A percentile compares a stretch with the other conserved stretches of the same genome.
phyloP scores from a whole-genome alignment of 2,113 vertebrate genomes.

The Ammodramus savannarum region DNA sequence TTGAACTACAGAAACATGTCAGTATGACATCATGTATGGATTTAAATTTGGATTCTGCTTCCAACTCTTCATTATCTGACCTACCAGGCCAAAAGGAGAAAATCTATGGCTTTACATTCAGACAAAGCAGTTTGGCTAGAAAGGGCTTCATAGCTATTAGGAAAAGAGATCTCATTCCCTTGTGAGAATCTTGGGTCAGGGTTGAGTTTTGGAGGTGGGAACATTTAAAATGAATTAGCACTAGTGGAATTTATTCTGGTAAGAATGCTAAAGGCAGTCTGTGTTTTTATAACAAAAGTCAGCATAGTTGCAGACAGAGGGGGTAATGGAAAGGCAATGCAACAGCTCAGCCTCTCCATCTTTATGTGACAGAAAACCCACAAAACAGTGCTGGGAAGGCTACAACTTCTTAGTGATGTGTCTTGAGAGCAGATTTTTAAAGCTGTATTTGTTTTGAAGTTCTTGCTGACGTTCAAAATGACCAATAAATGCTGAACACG shows the following conservation, averaged over 20 bases:
- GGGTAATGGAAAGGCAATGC: background rate
- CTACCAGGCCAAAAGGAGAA: background rate
- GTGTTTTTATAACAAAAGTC: background rate
- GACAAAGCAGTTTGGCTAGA: background rate
- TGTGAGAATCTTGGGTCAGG: background rate
- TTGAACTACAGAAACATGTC: background rate
- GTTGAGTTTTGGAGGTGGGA: background rate
- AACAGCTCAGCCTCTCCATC: background rate
- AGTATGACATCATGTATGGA: background rate
- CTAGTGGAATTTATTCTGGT: background rate
- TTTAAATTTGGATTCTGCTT: background rate
- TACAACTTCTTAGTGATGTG: background rate
- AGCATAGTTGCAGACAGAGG: background rate
- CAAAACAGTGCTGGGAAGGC: background rate
- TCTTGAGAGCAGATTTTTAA: background rate
- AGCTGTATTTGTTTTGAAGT: background rate
- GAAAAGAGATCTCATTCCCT: background rate
- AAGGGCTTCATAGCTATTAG: background rate
- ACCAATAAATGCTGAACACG: background rate
- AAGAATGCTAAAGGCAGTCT: background rate
- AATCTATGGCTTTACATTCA: background rate
- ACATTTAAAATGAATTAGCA: background rate
- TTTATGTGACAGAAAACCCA: background rate
- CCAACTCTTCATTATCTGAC: background rate
- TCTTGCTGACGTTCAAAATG: background rate